Percentiles rank a stretch among this genome's conserved stretches.
phyloP scores from a whole-genome alignment of 1,140 invertebrate genomes.

The Calosoma granatense region DNA sequence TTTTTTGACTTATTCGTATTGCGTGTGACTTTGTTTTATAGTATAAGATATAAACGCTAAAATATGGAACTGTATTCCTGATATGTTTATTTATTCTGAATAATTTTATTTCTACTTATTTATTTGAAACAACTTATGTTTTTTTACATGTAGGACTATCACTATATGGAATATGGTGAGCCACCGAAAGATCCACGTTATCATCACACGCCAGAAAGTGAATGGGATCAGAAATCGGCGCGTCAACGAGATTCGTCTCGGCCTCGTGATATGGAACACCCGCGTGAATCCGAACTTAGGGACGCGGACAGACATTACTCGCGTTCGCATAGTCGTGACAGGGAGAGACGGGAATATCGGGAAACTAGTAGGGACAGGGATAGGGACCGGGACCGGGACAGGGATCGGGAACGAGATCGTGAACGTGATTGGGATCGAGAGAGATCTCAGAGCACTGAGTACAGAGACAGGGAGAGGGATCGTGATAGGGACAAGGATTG shows the following conservation, averaged over 20 bases:
- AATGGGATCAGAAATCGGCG: slow-evolving; percentile 34
- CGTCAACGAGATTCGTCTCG: slow-evolving; percentile 12
- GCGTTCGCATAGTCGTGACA: slow-evolving; percentile 40
- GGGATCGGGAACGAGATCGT: slow-evolving; percentile 30
- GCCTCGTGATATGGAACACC: slow-evolving; percentile 11
- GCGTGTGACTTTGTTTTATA: too few species aligned
- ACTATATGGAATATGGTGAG: slow-evolving; percentile 43
- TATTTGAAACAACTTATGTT: not conserved
- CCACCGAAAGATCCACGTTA: slow-evolving; percentile 49
- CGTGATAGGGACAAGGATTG: slow-evolving; percentile 33
- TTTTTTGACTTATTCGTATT: too few species aligned
- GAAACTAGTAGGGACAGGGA: slow-evolving; percentile 38
- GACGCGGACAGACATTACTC: slow-evolving; percentile 36
- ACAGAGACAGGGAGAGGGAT: slow-evolving; percentile 26
- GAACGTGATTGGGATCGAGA: slow-evolving; percentile 36
- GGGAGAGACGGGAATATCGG: slow-evolving; percentile 39
- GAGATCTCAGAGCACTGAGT: slow-evolving; percentile 39
- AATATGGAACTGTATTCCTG: too few species aligned
- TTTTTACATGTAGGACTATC: not conserved
- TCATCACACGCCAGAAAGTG: slow-evolving; percentile 41
- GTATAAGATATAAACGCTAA: too few species aligned
- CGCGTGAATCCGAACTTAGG: slow-evolving; percentile 15
- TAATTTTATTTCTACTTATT: not conserved
- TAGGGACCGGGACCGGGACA: slow-evolving; percentile 21
- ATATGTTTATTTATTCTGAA: not conserved